Base-by-base conservation (phyloP, 2,113 vertebrate genomes). In the Dasyurus viverrinus region DNA sequence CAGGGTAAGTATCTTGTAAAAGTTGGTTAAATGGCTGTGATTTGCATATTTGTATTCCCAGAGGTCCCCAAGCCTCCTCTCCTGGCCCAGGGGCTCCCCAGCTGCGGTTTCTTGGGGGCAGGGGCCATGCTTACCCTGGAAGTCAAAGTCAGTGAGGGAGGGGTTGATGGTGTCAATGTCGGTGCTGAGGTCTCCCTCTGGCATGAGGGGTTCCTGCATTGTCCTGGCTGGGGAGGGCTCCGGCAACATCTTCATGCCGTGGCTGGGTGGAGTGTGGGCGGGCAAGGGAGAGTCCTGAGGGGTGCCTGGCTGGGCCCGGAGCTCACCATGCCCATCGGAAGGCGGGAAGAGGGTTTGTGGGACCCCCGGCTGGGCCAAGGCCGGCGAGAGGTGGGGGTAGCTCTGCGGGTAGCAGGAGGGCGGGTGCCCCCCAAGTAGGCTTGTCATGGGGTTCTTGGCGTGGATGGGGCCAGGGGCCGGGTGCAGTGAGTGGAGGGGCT, bases 91-190 rank as follows among this genome's bases (percentile, higher is more conserved):
- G 84, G 55, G 95, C 98, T 98, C 84, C 68, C n/a, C 68, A 84
- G 6, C 42, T 42, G 19, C 8, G n/a, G 19, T 42, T 84, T 42
- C 36, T 42, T 84, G n/a, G 68, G n/a, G 68, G 68, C 23, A 84
- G 48, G 89, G 89, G 26, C 46, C 30, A 12, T 14, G 53, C 97
- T 8, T 54, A 99, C 99, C 99, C 97, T 99, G 99, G 97, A 99
- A 99, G 96, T 99, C 99, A 84, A 99, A 99, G 95, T 99, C 99
- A 0, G 99, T 99, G 96, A 99, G 99, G 97, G 99, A 99, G 0
- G 99, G 99, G 90, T 99, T 99, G 53, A 99, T 99, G 26, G 98
- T 98, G 90, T 99, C 99, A 1, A 99, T 98, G 57, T 99, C 99
- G 0, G 98, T 99, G 93, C 98, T 98, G 91, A 98, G 98, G 42